Percentiles rank a stretch among this genome's conserved stretches.
These are phyloP conservation scores for Parthenolecanium corni DNA, from an alignment of 2,888 invertebrate genomes.

Conservation along the genomic window DNA sequence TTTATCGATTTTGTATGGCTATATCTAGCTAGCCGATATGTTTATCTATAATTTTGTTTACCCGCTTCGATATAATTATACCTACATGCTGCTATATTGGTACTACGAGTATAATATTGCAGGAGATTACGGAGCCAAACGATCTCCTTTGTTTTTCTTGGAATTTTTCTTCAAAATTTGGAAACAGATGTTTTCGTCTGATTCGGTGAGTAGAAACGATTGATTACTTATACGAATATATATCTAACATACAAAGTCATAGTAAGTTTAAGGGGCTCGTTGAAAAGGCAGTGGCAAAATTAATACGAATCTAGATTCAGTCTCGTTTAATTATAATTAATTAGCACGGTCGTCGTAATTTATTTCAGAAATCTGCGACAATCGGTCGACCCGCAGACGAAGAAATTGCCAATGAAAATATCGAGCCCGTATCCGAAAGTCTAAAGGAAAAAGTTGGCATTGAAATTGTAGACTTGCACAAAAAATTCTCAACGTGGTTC, in stretches of 20 bases:
- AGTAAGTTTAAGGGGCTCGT: too few relatives aligned
- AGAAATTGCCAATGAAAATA: conserved; percentile 43
- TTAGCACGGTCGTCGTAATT: background rate
- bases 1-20: too few relatives aligned
- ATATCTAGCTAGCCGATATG: too few relatives aligned
- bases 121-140: conserved; percentile 25
- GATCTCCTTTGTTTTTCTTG: conserved; percentile 15
- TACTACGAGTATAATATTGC: too few relatives aligned
- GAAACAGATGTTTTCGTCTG: conserved; percentile 3
- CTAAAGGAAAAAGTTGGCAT: conserved; percentile 64
- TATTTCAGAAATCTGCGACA: background rate
- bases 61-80: too few relatives aligned
- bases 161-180: conserved; percentile 8
- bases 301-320: too few relatives aligned
- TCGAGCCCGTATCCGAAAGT: conserved; percentile 61
- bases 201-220: background rate
- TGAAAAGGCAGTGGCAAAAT: too few relatives aligned
- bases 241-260: too few relatives aligned
- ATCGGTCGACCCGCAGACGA: background rate
- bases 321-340: too few relatives aligned
- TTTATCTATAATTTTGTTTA: too few relatives aligned
- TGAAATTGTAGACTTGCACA: conserved; percentile 58
- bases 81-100: too few relatives aligned
- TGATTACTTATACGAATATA: too few relatives aligned
- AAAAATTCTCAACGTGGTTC: conserved; percentile 47